These are phyloP conservation scores for Perccottus glenii DNA, from an alignment of 2,113 vertebrate species.

Conservation along the genomic window DNA sequence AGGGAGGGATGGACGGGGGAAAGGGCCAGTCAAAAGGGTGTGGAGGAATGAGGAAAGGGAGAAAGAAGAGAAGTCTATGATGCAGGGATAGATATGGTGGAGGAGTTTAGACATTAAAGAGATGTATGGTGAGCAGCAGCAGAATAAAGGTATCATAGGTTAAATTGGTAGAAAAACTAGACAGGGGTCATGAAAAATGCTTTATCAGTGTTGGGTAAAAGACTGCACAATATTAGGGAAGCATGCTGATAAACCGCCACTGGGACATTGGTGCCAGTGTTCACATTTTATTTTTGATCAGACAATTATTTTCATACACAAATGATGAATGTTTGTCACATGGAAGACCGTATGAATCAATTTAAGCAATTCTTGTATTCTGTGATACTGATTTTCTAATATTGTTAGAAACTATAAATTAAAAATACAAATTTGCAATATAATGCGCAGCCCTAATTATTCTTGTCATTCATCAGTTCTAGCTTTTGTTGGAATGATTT, in stretches of 20 bases:
- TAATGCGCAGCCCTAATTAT: no score
- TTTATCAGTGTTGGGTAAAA: background rate
- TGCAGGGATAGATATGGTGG: slow-evolving; percentile 27
- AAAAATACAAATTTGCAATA: no score
- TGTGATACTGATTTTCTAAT: no score
- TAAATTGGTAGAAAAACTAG: background rate
- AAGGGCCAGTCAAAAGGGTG: slow-evolving; percentile 6
- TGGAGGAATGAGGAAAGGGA: slow-evolving; percentile 9
- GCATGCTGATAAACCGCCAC: background rate
- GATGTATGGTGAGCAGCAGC: background rate
- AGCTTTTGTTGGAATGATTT: no score
- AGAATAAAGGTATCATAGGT: background rate
- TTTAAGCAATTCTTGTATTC: no score
- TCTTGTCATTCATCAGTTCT: no score
- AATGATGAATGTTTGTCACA: no score
- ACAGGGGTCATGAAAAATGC: background rate
- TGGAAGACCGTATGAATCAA: no score
- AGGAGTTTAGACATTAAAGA: background rate
- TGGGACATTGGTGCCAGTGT: no score
- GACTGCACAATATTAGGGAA: background rate
- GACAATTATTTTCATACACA: no score
- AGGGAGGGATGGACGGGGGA: slow-evolving; percentile 10
- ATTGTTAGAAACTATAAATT: no score
- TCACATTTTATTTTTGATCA: no score
- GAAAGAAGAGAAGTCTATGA: slow-evolving; percentile 16